Evolutionary conservation across 2,797 vertebrate species (phyloP), one percentile per base, ranked within the genome.

Genomic region (Manis pentadactyla): DNA sequence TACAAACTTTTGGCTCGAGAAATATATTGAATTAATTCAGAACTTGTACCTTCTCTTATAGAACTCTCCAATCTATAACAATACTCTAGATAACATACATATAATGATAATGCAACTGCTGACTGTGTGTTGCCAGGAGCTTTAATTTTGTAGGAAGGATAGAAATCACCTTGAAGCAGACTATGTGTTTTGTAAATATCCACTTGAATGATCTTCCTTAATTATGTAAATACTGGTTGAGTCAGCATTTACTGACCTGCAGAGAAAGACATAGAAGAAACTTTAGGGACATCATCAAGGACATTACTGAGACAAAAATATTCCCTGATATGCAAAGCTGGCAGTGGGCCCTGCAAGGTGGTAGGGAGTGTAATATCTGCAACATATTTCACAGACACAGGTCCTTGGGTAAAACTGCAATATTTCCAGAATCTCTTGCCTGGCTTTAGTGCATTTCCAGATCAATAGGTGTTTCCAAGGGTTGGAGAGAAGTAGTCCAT

Each of bases 161-260:
- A 94, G 23, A 96, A 53, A 81, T 84, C 57, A 94, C 88, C 69
- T 84, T 92, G 81, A 89, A 92, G 59, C 7, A 90, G 46, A 79
- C n/a, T 75, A 61, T 73, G 9, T 31, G 25, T 77, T 97, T 93
- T 95, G 31, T 37, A 92, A 94, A 89, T 77, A 92, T 49, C 39
- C 39, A 95, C 29, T 77, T 75, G 75, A 95, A 79, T 81, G 86
- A 71, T 15, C 7, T 49, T 15, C 53, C 23, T 87, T 94, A 92
- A 92, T 96, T 92, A 97, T 77, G 77, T 51, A 97, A 92, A 96
- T 87, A 3, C 53, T 92, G 64, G 29, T 4, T 49, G n/a, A 79
- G 61, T 96, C 77, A 94, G 85, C 57, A 93, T 90, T 39, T n/a
- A 93, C 0, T 95, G 87, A 96, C 71, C 78, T 92, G n/a, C 66